Evolutionary conservation across 2,888 invertebrate species (phyloP), one percentile per base, ranked within the genome.

Genomic region (Lochmaea capreae): DNA sequence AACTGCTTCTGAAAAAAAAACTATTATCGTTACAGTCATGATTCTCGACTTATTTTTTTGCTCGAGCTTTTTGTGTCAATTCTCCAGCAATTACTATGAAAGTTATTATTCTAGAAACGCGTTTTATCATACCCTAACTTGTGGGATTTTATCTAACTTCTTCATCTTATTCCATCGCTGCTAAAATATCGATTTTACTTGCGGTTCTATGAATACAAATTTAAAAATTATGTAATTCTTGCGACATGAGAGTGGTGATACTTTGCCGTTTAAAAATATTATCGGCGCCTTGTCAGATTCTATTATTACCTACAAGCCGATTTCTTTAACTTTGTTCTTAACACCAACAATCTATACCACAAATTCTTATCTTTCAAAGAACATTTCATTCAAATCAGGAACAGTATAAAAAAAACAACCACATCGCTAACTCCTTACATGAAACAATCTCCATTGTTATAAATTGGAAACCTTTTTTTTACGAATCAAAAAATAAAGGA

Each of bases 191-290:
- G 67, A 67, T 67, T 67, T 46, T 59, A 59, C 59, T 26, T n/a
- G 59, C 22, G 16, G 46, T 67, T 59, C 59, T 46, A 67, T 67
- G 67, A 67, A 67, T 67, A 67, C 67, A 67, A 67, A 67, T 67
- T 67, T 49, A 67, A 67, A 67, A 67, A 67, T 67, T 67, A 67
- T 67, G 67, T 67, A 67, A 67, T 59, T 59, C 46, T 1, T 26
- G 43, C 46, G 67, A 43, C 26, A 58, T 43, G 18, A 18, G 59
- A 14, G 26, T 49, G 49, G 8, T n/a, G 14, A 49, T 49, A 8
- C 49, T 14, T n/a, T 49, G 49, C n/a, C n/a, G 6, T 49, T n/a
- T 49, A 6, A 1, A 5, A 49, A 49, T 14, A 49, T n/a, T 49
- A n/a, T n/a, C 49, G 49, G n/a, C 49, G n/a, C 49, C n/a, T 49